phyloP scores from a whole-genome alignment of 2,888 invertebrate species.

The Pristionchus fissidentatus region DNA sequence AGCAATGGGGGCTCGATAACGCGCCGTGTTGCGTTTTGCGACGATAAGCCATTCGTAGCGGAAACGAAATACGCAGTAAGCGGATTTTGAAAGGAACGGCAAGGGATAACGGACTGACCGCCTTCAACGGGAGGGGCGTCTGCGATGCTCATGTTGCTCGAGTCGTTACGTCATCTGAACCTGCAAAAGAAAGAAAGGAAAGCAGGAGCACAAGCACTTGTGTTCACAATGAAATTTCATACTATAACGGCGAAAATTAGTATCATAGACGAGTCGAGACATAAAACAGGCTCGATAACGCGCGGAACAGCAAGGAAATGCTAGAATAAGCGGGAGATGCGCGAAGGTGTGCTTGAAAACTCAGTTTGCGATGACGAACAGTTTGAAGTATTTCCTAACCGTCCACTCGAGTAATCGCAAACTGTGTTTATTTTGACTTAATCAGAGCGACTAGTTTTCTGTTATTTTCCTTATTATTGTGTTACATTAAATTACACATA shows the following conservation, averaged over 20 bases:
- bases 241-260: not conserved
- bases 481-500: too few relatives aligned
- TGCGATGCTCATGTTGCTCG: not conserved
- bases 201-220: too few relatives aligned
- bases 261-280: not conserved
- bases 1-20: constrained; percentile 31
- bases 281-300: not conserved
- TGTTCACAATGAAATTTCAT: too few relatives aligned
- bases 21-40: not conserved
- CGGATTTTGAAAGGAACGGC: constrained; percentile 6
- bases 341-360: not conserved
- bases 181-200: too few relatives aligned
- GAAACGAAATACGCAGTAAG: not conserved
- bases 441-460: too few relatives aligned
- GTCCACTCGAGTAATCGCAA: too few relatives aligned
- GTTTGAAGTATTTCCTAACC: not conserved
- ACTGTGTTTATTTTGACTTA: too few relatives aligned
- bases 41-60: constrained; percentile 25
- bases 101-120: not conserved
- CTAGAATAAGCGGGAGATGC: not conserved
- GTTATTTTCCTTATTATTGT: too few relatives aligned
- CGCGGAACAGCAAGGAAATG: not conserved
- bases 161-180: too few relatives aligned
- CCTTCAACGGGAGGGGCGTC: not conserved
- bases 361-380: not conserved